Conservation (phyloP, 2,113 vertebrate species). For the Tursiops truncatus region DNA sequence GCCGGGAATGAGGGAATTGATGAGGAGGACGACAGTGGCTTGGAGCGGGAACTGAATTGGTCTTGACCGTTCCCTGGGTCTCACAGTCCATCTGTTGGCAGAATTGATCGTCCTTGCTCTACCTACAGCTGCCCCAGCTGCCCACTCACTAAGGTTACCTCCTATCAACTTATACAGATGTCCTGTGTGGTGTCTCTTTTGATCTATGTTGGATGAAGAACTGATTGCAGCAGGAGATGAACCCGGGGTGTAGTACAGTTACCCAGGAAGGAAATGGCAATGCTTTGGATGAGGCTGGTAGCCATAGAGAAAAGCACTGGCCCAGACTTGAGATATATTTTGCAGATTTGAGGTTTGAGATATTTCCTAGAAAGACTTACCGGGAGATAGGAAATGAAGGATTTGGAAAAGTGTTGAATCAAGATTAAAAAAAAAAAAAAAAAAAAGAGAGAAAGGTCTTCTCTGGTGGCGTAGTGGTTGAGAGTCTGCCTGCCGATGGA, state of each 20-base stretch:
- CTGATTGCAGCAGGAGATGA: not conserved
- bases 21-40: not conserved
- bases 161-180: rapidly evolving
- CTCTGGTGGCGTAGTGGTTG: no score
- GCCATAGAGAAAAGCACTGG: not conserved
- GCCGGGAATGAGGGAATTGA: not conserved
- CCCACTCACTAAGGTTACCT: not conserved
- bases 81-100: not conserved
- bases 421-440: not conserved
- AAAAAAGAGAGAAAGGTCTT: not conserved
- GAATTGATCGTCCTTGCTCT: not conserved
- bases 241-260: not conserved
- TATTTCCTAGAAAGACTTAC: not conserved
- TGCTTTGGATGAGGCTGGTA: not conserved
- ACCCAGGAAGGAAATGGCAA: not conserved
- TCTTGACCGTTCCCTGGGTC: not conserved
- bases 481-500: no score
- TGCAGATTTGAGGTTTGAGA: not conserved
- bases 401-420: not conserved
- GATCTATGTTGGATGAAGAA: not conserved
- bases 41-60: not conserved
- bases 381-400: not conserved
- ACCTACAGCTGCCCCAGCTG: no score
- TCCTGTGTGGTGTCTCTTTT: not conserved
- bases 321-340: not conserved